Evolutionary conservation across 2,888 invertebrate genomes (phyloP).

Genomic region (Synergus gifuensis): DNA sequence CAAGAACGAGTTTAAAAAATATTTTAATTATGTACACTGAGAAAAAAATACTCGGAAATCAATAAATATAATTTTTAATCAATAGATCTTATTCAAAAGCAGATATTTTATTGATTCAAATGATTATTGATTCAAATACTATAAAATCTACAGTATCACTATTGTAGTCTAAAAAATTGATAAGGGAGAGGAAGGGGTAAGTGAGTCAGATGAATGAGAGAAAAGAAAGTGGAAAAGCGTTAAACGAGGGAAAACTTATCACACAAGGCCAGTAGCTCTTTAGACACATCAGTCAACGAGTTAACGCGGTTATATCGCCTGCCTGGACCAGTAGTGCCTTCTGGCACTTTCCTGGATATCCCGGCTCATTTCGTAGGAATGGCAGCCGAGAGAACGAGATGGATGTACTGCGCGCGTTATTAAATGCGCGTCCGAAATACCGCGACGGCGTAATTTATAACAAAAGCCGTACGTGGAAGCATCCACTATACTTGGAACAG

Average conservation of each 20-base stretch:
- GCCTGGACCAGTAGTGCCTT: slow-evolving; percentile 39
- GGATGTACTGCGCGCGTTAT: slow-evolving; percentile 49
- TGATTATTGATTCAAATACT: too few species aligned
- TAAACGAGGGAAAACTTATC: slow-evolving; percentile 35
- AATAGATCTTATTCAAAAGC: too few species aligned
- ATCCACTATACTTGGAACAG: slow-evolving; percentile 12
- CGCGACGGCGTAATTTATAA: slow-evolving; percentile 53
- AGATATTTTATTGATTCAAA: too few species aligned
- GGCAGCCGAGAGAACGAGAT: slow-evolving; percentile 18
- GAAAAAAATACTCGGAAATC: too few species aligned
- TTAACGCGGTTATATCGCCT: slow-evolving; percentile 41
- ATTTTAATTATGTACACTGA: too few species aligned
- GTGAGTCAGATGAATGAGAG: slow-evolving; percentile 10
- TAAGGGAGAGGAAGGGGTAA: not conserved
- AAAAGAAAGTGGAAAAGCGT: slow-evolving; percentile 9
- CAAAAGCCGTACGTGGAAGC: slow-evolving; percentile 34
- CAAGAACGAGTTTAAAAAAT: too few species aligned
- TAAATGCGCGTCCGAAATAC: slow-evolving; percentile 58
- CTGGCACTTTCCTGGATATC: slow-evolving; percentile 26
- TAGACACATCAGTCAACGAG: slow-evolving; percentile 41
- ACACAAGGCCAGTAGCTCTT: slow-evolving; percentile 31
- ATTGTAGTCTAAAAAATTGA: not conserved
- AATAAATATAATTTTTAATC: too few species aligned
- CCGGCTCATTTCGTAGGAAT: slow-evolving; percentile 25
- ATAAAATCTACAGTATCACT: too few species aligned